A percentile compares a stretch with the other conserved stretches of the same genome.
These are phyloP conservation scores for Hydractinia echinata DNA, from an alignment of 30 jellyfish, hydroid and myxozoan species.

Conservation along the genomic window DNA sequence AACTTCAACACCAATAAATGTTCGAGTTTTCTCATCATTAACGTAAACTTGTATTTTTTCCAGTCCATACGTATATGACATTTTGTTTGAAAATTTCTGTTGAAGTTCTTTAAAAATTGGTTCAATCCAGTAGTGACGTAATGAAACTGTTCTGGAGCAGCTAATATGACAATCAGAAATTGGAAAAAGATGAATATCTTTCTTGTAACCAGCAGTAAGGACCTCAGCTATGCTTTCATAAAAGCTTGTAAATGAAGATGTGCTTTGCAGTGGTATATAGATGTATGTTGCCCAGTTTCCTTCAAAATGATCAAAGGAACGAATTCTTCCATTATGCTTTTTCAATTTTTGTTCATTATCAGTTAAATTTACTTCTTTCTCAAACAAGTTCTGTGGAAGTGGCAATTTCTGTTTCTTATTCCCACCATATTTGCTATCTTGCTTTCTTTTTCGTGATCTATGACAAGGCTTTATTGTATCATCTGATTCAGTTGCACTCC, in stretches of 20 bases:
- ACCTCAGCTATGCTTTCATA: neutral
- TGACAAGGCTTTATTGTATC: neutral
- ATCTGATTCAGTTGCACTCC: neutral
- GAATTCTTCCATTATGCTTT: conserved; percentile 36
- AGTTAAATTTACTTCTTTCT: neutral
- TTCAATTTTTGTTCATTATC: neutral
- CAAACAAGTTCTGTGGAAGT: neutral
- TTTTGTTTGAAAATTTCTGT: conserved; percentile 16
- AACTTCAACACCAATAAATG: conserved; percentile 71
- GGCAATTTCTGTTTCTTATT: neutral
- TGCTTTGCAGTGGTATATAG: conserved; percentile 37
- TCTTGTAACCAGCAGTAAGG: neutral
- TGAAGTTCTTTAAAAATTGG: conserved; percentile 48
- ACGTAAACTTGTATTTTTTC: conserved; percentile 51
- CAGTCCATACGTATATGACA: conserved; percentile 41
- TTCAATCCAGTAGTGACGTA: conserved; percentile 92
- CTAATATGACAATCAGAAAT: conserved; percentile 54
- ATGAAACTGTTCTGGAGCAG: conserved; percentile 72
- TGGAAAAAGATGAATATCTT: conserved; percentile 19
- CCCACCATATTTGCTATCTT: neutral
- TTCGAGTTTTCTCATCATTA: conserved; percentile 84
- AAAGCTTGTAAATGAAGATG: neutral
- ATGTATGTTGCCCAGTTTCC: conserved; percentile 92
- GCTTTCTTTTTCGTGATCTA: neutral
- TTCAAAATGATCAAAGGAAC: conserved; percentile 73